Base-by-base conservation (phyloP, 2,888 invertebrate genomes). In the Andrena chrysosceles region DNA sequence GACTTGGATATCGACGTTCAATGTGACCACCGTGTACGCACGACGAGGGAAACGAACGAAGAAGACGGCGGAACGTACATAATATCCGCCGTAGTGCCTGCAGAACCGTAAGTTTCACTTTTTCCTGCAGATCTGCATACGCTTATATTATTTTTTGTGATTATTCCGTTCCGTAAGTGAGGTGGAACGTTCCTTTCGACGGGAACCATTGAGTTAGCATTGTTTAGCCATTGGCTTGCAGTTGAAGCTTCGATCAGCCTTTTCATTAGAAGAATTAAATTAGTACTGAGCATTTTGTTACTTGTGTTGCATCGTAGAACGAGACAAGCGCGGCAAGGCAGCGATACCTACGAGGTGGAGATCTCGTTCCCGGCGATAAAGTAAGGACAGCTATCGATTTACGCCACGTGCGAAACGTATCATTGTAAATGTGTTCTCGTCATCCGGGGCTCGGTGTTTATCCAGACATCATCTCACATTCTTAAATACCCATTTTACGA, bases 341-440 rank as follows among this genome's bases (percentile, higher is more conserved):
- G 97, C 94, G 98, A 98, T 95, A 98, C 98, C 91, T 98, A 98
- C 96, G 97, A 96, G 95, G 96, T 98, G 94, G 97, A 98, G 95
- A 97, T 98, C 94, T 96, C 97, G 94, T 98, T 98, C 96, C 98
- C 98, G 93, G 97, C 98, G 93, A 96, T 97, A 95, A 98, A 97
- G 98, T 98, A 97, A 97, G 96, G 93, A 89, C 66, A 83, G 81
- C 81, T 56, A 56, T 87, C 84, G 89, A 88, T 76, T 78, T 77
- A 87, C 59, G 77, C 69, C 70, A 87, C 48, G 80, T 71, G 80
- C 75, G 62, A 85, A 75, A 68, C 60, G 48, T 52, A 67, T 79
- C 81, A 85, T 83, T 85, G 70, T 86, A 80, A 64, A 86, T 71
- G 77, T 87, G 73, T 70, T 49, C 72, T 69, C 78, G 73, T 81